Base-by-base conservation (phyloP, 1,140 invertebrate genomes). In the Hestina assimilis region DNA sequence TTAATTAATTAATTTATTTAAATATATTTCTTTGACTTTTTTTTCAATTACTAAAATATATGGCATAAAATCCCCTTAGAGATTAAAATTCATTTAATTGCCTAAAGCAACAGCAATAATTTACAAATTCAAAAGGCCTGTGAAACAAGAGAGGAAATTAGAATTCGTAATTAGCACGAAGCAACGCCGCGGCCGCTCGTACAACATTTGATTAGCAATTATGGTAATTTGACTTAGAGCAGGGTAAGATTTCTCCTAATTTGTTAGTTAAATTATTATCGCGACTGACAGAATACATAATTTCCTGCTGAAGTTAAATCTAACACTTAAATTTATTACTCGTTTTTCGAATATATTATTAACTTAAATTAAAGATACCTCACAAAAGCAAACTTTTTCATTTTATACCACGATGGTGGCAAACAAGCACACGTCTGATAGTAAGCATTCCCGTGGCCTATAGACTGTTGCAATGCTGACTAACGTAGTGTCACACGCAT, bases 131-230 rank as follows among this genome's bases (percentile, higher is more conserved):
- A 87, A 86, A 84, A 80, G 76, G 75, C 72, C 78, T 79, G 70
- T 75, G 72, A 81, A 83, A 86, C 81, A 83, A 87, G 84, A 81
- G 80, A 77, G 75, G 69, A 72, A 79, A 86, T 88, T 86, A 88
- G 85, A 85, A 88, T 86, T 86, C 83, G 72, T 88, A 86, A 88
- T 86, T 86, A 86, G 80, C 63, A 59, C 63, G 74, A 71, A 72
- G 75, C 72, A 69, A 75, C 66, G 69, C 72, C 66, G 66, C 74
- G 75, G 66, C 72, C 69, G 75, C 75, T 82, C 75, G 76, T 79
- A 82, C 79, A 83, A 79, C 82, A 79, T 87, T 87, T 87, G 83
- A 87, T 87, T 86, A 87, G 75, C 83, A 87, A 87, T 87, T 87
- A 86, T 87, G 84, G 71, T 84, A 87, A 87, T 87, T 84, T 83